Evolutionary conservation across 2,888 invertebrate species (phyloP), one percentile per base, ranked within the genome.

Genomic region (Amphipoea oculea): DNA sequence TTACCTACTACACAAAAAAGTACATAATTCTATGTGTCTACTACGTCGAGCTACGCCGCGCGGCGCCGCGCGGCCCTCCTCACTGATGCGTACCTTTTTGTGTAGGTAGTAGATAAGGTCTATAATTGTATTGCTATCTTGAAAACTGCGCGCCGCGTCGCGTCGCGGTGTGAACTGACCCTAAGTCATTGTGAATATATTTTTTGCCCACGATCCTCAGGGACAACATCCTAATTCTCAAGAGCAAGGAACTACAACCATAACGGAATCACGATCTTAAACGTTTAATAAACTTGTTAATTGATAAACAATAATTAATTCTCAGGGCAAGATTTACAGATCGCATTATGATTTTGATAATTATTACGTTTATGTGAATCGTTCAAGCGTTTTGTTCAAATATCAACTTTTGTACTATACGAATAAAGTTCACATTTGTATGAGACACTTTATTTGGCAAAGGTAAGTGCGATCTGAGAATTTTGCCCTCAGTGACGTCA

Each of bases 401-500:
- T 63, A 36, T n/a, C n/a, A 62, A 62, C n/a, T 6, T 62, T 29
- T 4, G 36, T 1, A 1, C 4, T 20, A 40, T 4, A 65, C 4
- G 1, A 40, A 65, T 20, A 40, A 40, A 40, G 36, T 20, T 36
- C 20, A 20, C 1, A 11, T 63, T 62, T 9, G 36, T 63, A 63
- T 63, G 17, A 4, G 5, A 65, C 5, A 63, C 1, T 29, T 60
- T 9, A 65, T 9, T 65, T 36, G 42, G 42, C 4, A 67, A 42
- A 42, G n/a, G 11, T 60, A 42, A 67, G n/a, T 42, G n/a, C 42
- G 42, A n/a, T 17, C 67, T 67, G 40, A 5, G 67, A 67, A n/a
- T 66, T 2, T 42, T n/a, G 42, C n/a, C n/a, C 67, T n/a, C n/a
- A 42, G 66, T 90, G 89, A 89, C 83, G 82, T 80, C 77, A 81